A percentile compares a stretch with the other conserved stretches of the same genome.
phyloP scores from a whole-genome alignment of 2,888 invertebrate genomes.

The Leucoma salicis region DNA sequence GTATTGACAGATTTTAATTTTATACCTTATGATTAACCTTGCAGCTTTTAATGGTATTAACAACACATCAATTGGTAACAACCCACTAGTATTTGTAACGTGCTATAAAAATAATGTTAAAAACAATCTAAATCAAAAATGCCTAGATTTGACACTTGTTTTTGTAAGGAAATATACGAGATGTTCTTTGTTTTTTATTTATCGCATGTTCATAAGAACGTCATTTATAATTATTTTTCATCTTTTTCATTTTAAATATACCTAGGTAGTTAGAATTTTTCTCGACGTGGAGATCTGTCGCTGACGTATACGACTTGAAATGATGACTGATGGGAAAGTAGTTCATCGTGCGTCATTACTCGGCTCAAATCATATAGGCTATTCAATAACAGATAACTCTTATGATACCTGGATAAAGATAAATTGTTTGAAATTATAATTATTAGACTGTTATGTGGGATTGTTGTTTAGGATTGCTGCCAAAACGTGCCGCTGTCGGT shows the following conservation, averaged over 20 bases:
- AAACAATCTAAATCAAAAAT: too few species aligned
- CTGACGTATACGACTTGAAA: slow-evolving; percentile 24
- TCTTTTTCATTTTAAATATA: slow-evolving; percentile 8
- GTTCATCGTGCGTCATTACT: slow-evolving; percentile 31
- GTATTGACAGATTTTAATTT: too few species aligned
- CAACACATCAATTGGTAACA: too few species aligned
- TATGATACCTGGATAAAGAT: slow-evolving; percentile 40
- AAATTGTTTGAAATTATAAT: slow-evolving; percentile 39
- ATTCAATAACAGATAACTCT: slow-evolving; percentile 25
- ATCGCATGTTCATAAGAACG: slow-evolving; percentile 1
- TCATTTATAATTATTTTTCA: slow-evolving; percentile 7
- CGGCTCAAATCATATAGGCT: slow-evolving; percentile 25
- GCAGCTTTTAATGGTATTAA: too few species aligned
- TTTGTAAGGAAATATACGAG: not conserved
- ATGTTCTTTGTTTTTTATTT: slow-evolving; percentile 1
- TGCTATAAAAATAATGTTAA: too few species aligned
- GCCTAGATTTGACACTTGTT: too few species aligned
- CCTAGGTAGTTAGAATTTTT: slow-evolving; percentile 16
- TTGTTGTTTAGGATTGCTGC: slow-evolving; percentile 53
- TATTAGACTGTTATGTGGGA: slow-evolving; percentile 58
- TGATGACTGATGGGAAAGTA: slow-evolving; percentile 22
- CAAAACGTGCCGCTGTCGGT: slow-evolving; percentile 68
- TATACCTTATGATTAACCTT: too few species aligned
- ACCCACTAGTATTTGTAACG: too few species aligned
- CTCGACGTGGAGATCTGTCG: slow-evolving; percentile 9